phyloP scores from a whole-genome alignment of 2,888 invertebrate species.

The Hydroisotoma schaefferi region DNA sequence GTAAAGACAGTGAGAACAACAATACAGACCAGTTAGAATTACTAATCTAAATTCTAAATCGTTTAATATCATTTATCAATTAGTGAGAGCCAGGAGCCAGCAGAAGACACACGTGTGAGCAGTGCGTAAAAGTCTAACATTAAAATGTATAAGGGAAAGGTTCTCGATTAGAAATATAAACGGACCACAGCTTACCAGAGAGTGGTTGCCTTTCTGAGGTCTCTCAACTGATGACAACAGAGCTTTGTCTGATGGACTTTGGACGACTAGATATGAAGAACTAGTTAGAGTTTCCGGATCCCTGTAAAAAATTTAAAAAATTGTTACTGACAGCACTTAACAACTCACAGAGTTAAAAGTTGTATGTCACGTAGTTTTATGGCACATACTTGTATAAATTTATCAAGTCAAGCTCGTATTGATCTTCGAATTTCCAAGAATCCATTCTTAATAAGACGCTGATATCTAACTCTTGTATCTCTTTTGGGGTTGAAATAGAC shows the following conservation, averaged over 20 bases:
- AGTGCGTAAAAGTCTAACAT: too few relatives aligned
- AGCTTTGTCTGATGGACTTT: conserved; percentile 62
- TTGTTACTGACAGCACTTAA: not conserved
- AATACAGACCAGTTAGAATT: conserved; percentile 19
- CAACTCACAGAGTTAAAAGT: conserved; percentile 1
- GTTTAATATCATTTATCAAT: too few relatives aligned
- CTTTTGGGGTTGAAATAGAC: conserved; percentile 90
- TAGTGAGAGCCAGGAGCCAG: too few relatives aligned
- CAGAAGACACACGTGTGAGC: too few relatives aligned
- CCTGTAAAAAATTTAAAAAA: conserved; percentile 46
- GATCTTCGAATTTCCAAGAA: conserved; percentile 86
- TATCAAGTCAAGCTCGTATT: conserved; percentile 93
- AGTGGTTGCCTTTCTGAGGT: conserved; percentile 48
- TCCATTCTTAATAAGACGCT: conserved; percentile 83
- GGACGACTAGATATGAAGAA: conserved; percentile 87
- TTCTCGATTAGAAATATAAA: too few relatives aligned
- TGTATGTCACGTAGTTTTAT: not conserved
- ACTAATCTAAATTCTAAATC: too few relatives aligned
- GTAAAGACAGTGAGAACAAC: conserved; percentile 22
- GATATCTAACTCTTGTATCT: conserved; percentile 97
- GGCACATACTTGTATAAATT: conserved; percentile 61
- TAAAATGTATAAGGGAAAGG: too few relatives aligned
- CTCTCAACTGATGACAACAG: conserved; percentile 55
- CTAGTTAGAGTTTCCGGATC: conserved; percentile 71
- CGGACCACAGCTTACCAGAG: conserved; percentile 72